phyloP scores from a whole-genome alignment of 64 coral and sea anemone genomes.

The Montipora capricornis region DNA sequence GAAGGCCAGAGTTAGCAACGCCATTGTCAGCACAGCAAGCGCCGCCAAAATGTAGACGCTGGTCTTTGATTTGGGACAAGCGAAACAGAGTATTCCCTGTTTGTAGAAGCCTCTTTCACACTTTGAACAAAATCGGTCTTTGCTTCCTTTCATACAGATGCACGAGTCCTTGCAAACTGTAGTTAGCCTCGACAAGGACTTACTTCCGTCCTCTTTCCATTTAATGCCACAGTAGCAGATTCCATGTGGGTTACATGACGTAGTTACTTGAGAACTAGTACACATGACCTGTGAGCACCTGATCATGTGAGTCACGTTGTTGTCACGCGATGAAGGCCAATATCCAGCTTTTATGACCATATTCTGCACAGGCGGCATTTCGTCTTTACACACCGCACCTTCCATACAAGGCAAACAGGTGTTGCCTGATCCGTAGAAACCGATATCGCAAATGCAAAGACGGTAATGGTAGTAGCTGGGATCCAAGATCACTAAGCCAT shows the following conservation, averaged over 20 bases:
- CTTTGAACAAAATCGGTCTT: conserved; percentile 71
- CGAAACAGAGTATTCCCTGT: conserved; percentile 57
- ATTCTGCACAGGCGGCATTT: neutral
- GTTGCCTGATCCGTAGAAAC: conserved; percentile 65
- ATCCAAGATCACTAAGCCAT: conserved; percentile 71
- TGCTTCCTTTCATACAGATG: conserved; percentile 71
- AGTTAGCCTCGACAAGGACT: neutral
- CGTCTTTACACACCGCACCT: conserved; percentile 59
- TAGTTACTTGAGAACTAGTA: neutral
- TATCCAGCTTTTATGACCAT: conserved; percentile 75
- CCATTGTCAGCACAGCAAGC: conserved; percentile 25
- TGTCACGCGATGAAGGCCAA: conserved; percentile 73
- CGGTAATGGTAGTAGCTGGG: conserved; percentile 66
- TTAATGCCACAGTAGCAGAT: conserved; percentile 44
- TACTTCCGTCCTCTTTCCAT: neutral
- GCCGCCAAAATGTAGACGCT: conserved; percentile 48
- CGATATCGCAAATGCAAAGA: conserved; percentile 72
- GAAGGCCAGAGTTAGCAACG: neutral
- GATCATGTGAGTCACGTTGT: conserved; percentile 75
- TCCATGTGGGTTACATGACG: conserved; percentile 71
- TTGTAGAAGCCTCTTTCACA: conserved; percentile 75
- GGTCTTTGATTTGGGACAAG: conserved; percentile 40
- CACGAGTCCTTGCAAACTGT: conserved; percentile 64
- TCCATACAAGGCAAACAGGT: conserved; percentile 73
- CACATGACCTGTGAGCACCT: conserved; percentile 13